Evolutionary conservation across 2,113 vertebrate species (phyloP), one percentile per base, ranked within the genome.

Genomic region (Ochotona curzoniae): DNA sequence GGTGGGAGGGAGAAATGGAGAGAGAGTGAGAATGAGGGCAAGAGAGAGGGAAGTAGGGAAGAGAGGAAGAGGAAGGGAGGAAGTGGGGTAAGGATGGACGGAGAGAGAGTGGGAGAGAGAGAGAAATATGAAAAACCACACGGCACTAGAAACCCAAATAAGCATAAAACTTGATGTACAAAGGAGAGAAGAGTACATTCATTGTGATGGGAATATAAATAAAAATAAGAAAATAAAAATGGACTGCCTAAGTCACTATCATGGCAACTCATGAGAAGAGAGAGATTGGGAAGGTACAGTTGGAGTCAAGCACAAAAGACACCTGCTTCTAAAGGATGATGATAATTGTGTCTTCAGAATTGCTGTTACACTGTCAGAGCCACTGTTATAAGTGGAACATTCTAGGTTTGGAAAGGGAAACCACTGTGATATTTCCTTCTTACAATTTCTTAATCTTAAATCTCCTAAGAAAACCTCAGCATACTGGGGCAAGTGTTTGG

Each of bases 211-310:
- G 8, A 64, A 49, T 73, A 95, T 28, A 79, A 88, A 79, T 64
- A 92, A 93, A 47, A 91, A 87, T 32, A 26, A 75, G 83, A 67
- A 93, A 82, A 76, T 14, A 23, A 76, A 92, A 82, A 78, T 63
- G 79, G 63, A 82, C 14, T 35, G 74, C 20, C 25, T 25, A 30
- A 85, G 75, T 85, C 44, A 66, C 60, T 21, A 26, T n/a, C 63
- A 87, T 5, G 15, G 61, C 54, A 95, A 73, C 69, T 21, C 54
- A 66, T 17, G 70, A 76, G 47, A 78, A 7, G 44, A 32, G 9
- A 63, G 10, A 78, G 61, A 69, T 80, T 60, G 92, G 51, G 32
- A 84, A 96, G 64, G 63, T 35, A 66, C 35, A 76, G 30, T 23
- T 61, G 35, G 54, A 81, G 25, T 60, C 25, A 38, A 64, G 80